phyloP scores from a whole-genome alignment of 2,888 invertebrate genomes.

The Epirrhoe tristata region DNA sequence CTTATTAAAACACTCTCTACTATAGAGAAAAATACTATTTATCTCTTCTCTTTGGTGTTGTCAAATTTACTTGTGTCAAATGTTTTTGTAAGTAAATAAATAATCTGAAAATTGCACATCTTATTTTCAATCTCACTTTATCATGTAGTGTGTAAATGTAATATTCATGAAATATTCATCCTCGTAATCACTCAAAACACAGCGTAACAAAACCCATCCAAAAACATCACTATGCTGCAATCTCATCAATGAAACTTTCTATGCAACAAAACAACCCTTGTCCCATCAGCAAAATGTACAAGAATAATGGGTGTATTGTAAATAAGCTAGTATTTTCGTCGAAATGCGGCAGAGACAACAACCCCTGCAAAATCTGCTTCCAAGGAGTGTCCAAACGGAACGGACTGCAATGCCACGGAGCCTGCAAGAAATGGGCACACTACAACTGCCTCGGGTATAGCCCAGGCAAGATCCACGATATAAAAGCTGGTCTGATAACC shows the following conservation, averaged over 20 bases:
- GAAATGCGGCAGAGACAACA: conserved; percentile 6
- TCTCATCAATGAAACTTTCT: not conserved
- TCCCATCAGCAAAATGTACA: conserved; percentile 9
- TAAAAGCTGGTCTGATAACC: conserved; percentile 16
- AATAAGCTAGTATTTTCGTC: not conserved
- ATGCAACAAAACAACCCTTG: not conserved
- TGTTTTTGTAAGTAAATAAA: no score
- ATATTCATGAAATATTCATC: not conserved
- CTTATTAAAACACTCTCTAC: no score
- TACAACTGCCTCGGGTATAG: conserved; percentile 16
- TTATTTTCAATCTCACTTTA: no score
- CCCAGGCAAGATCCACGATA: conserved; percentile 17
- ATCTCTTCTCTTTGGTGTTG: no score
- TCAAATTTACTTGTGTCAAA: no score
- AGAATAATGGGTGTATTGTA: not conserved
- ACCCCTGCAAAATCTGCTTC: conserved; percentile 22
- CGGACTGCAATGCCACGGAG: conserved; percentile 18
- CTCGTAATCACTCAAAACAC: no score
- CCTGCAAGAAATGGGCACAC: conserved; percentile 24
- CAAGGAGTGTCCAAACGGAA: conserved; percentile 12
- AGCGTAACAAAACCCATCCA: not conserved
- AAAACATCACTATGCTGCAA: not conserved
- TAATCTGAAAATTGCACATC: no score
- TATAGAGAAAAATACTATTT: no score
- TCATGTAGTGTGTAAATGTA: not conserved